Base-by-base conservation (phyloP, 2,888 invertebrate species). In the Dolomedes plantarius region DNA sequence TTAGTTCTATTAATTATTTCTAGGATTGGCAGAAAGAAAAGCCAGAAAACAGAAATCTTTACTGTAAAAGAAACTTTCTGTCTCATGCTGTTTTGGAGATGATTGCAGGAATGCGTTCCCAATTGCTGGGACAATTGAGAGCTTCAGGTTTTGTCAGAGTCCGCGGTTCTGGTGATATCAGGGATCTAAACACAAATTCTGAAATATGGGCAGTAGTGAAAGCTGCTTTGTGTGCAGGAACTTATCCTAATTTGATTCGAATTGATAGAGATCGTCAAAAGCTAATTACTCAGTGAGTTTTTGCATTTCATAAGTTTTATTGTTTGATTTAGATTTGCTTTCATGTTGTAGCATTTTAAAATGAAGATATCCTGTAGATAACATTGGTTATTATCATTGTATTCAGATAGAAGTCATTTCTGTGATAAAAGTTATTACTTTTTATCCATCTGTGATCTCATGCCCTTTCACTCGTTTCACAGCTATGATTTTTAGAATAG, bases 191-290 rank as follows among this genome's bases (percentile, higher is more conserved):
- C 92, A 91, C 93, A 0, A 95, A 97, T 92, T 95, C 96, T 0
- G 94, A 95, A 89, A 95, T 95, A 90, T 97, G 97, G 97, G 95
- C 96, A 13, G 94, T 98, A 77, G 95, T 99, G 0, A 98, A 98
- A 90, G 96, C 96, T 0, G 96, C 96, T 0, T 92, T 98, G 39
- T 94, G 95, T 31, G 95, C 96, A 2, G 98, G 98, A 0, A 93
- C 96, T 85, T 98, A 98, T 92, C 98, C 99, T 0, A 96, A 96
- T 89, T 91, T 98, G 64, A 95, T 96, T 23, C 93, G 94, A 27
- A 94, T 95, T 0, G 95, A 95, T 90, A 92, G 94, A 16, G 93
- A 94, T 28, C 93, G 93, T 31, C 91, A 92, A 16, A 93, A 93
- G 0, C 90, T 96, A 13, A 92, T 94, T 23, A 94, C 95, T 6